Evolutionary conservation across 2,888 invertebrate species (phyloP), one percentile per base, ranked within the genome.

Genomic region (Trachelus troglodyta): DNA sequence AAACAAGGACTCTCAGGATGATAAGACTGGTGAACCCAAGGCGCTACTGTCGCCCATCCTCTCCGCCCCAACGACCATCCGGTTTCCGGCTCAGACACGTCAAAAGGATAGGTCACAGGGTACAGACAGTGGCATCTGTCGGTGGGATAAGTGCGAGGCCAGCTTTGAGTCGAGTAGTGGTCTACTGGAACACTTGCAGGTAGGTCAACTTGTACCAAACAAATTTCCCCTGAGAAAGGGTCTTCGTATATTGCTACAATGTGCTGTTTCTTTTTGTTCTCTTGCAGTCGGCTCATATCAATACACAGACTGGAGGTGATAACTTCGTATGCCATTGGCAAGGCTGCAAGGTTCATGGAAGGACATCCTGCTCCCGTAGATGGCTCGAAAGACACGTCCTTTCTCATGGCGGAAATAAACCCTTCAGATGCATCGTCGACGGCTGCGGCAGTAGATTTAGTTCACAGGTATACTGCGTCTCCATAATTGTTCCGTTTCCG

Each of bases 351-450:
- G 98, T 98, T 71, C 98, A 97, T 90, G 97, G 97, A 84, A 96
- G 97, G 90, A 96, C 96, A 68, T 98, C 98, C 12, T 98, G 98
- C 90, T 98, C 98, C 11, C 94, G 97, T 77, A 95, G 97, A 78
- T 99, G 98, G 98, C 93, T 98, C 84, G 98, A 98, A 91, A 94
- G 98, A 74, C 98, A 98, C 92, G 96, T 98, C 73, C 93, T 98
- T 75, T 96, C 96, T 0, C 98, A 98, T 92, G 96, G 96, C 79
- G 95, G 95, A 76, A 97, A 96, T 92, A 98, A 98, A 91, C 98
- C 98, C 34, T 98, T 97, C 93, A 95, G 97, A 88, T 99, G 98
- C 92, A 98, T 98, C 91, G 97, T 99, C 86, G 98, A 97, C 89
- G 96, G 97, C 87, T 99, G 98, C 92, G 97, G 98, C 86, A 94